Evolutionary conservation across 1,140 invertebrate genomes (phyloP), one percentile per base, ranked within the genome.

Genomic region (Popillia japonica): DNA sequence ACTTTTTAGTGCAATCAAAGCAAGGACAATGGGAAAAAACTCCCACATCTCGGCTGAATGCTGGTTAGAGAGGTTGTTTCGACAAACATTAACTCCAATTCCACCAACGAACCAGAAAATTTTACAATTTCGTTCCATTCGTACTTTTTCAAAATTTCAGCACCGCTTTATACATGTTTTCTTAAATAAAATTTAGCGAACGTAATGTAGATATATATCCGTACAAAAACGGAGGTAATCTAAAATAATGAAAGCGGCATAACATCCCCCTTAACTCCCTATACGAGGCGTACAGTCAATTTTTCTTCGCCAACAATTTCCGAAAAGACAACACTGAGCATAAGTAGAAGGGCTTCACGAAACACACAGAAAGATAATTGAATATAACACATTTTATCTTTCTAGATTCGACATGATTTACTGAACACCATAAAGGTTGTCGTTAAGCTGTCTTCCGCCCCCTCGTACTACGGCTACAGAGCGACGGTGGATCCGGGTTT

Each of bases 341-440:
- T 14, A 34, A 68, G 61, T 14, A 68, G 34, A 20, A 42, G 22
- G 42, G 72, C 72, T 41, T 20, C 72, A 55, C 72, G 72, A 42
- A 74, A 74, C 40, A 27, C 64, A 74, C 72, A 20, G 40, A 41
- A 42, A 34, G 40, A 74, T 74, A 74, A 74, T 74, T 74, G 72
- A 74, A 74, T 74, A 74, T 74, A 74, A 44, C 72, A 44, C 40
- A 68, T 77, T 77, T 77, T 72, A 77, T 77, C 76, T 77, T 44
- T 74, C 59, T 78, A 74, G 68, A 74, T 78, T 42, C 72, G 77
- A 48, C 77, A 78, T 78, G 77, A 78, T 78, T 78, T 78, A 78
- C 77, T 73, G 77, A 73, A 78, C 77, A 78, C 77, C 68, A 78
- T 78, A 78, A 78, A 78, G 77, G 77, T 78, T 78, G 77, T 74